Evolutionary conservation across 2,888 invertebrate species (phyloP).

Genomic region (Drosophila pseudotalamancana): DNA sequence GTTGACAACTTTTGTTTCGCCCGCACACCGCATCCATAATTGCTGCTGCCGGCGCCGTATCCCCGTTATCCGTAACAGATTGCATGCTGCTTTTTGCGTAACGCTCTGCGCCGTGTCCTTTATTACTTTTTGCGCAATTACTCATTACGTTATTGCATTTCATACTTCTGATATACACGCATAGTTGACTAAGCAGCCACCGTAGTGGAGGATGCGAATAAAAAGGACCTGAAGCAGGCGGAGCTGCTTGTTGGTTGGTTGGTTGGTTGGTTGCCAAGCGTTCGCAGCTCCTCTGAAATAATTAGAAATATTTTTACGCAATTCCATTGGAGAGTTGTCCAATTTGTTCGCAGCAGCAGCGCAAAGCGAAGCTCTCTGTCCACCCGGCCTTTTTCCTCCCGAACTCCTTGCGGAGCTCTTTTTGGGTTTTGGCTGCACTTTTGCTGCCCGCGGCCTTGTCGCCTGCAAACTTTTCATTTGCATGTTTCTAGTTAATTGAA

Average conservation of each 20-base stretch:
- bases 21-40: slow-evolving; percentile 52
- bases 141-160: slow-evolving; percentile 82
- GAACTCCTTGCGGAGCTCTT: background rate
- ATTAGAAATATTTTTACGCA: slow-evolving; percentile 76
- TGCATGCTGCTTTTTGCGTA: slow-evolving; percentile 69
- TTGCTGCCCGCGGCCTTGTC: slow-evolving; percentile 52
- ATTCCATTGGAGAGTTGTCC: slow-evolving; percentile 53
- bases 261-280: slow-evolving; percentile 30
- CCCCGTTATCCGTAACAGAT: slow-evolving; percentile 72
- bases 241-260: no score
- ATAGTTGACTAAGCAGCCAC: slow-evolving; percentile 60
- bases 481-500: slow-evolving; percentile 77
- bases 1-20: slow-evolving; percentile 75
- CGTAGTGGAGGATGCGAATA: background rate
- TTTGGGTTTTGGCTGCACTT: slow-evolving; percentile 22
- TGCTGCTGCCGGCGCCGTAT: slow-evolving; percentile 44
- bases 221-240: background rate
- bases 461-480: slow-evolving; percentile 71
- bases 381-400: background rate
- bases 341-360: slow-evolving; percentile 41
- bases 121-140: slow-evolving; percentile 80
- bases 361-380: background rate
- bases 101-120: slow-evolving; percentile 60
- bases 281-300: slow-evolving; percentile 52
- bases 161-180: slow-evolving; percentile 71